Evolutionary conservation across 2,113 vertebrate genomes (phyloP), one percentile per base, ranked within the genome.

Genomic region (Tautogolabrus adspersus): DNA sequence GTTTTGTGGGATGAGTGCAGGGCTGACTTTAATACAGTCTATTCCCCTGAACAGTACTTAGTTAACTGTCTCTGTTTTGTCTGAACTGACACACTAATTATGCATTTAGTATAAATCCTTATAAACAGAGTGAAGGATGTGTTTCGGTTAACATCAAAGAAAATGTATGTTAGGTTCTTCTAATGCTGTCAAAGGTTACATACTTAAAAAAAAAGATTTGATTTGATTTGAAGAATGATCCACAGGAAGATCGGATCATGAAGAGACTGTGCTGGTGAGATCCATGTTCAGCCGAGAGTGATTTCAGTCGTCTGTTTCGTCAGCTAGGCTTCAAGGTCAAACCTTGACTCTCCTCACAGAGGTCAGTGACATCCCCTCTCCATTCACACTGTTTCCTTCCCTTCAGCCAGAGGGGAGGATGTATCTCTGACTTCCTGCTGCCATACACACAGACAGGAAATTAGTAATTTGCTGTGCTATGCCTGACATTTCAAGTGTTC

Each of bases 1-100:
- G 78, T 90, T 49, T 75, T 79, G 83, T 79, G 59, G 57, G 74
- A 88, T 75, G 78, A 52, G 77, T 46, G 16, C 23, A 58, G 9
- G 66, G 72, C 73, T 78, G 90, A 88, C 93, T 91, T 93, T 88
- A 57, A 72, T 70, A 66, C 93, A 88, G 93, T 95, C 92, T 94
- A 89, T 94, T 95, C 93, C 93, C 90, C 93, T 92, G 94, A 93
- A 94, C 87, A 93, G 93, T 94, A 95, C 91, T 94, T 91, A 95
- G 94, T 95, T 95, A 94, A 95, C 92, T 93, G 93, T 95, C 94
- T 94, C 91, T 92, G 92, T 59, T 72, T 78, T 18, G 22, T 77
- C 34, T 73, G 22, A n/a, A 62, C 64, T 34, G 77, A 64, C 44
- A 49, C n/a, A 16, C 51, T 57, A n/a, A 18, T 38, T 51, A 21